Evolutionary conservation across 2,797 vertebrate species (phyloP), one percentile per base, ranked within the genome.

Genomic region (Pyrrhura leucotis): DNA sequence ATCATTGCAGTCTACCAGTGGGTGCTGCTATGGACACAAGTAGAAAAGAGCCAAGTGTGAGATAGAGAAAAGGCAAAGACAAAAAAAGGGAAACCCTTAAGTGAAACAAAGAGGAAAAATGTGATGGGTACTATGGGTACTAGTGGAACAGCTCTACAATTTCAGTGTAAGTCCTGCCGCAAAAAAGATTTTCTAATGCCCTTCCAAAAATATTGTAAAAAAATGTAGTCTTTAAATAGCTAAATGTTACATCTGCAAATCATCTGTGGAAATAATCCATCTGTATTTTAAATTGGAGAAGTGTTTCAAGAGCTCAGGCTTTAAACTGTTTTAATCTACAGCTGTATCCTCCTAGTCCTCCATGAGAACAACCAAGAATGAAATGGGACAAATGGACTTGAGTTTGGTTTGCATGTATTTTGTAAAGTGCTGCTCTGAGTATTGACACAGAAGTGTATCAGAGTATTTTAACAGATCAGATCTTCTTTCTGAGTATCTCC

Each of bases 401-500:
- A 80, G 87, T 85, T 97, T 95, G 83, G 84, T 95, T 95, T 95
- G 90, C 94, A 22, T 89, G 87, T 84, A 40, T 88, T 96, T 91
- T 93, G 69, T 74, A 26, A 97, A 94, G 84, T 91, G 92, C 89
- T 96, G 58, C 87, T 97, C 88, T 97, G 95, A 94, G 94, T 80
- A 95, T 78, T 92, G 95, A 97, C 92, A 81, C 15, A 26, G 95
- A 96, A 95, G 44, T 45, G 29, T 85, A 91, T 77, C 91, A 94
- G 95, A 97, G 92, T 95, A 66, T 96, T 95, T 96, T 94, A 93
- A 96, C 96, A 96, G 96, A 88, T 89, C 93, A 91, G 94, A 95
- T 90, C 89, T 91, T 96, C 94, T 96, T 97, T 93, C 96, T 97
- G 96, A 97, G 88, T 94, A 95, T 96, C 95, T 95, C 91, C 80